phyloP scores from a whole-genome alignment of 2,113 vertebrate species.

The Muntiacus muntjak region DNA sequence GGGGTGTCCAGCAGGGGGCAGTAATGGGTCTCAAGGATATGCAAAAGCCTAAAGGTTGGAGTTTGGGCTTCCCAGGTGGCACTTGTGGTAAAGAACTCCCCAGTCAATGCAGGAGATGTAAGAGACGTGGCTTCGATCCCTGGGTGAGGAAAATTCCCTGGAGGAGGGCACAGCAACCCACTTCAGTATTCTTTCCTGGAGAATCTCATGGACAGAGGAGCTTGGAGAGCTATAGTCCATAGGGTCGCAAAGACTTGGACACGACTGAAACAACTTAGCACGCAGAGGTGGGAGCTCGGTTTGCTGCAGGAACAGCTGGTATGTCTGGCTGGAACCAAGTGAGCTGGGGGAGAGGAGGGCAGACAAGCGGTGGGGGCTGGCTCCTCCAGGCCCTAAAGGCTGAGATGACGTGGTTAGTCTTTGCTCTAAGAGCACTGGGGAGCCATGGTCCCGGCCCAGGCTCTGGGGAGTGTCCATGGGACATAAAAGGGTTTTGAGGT shows the following conservation, averaged over 20 bases:
- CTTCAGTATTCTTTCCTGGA: not conserved
- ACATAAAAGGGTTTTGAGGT: not conserved
- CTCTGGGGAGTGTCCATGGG: not conserved
- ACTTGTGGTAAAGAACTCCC: not conserved
- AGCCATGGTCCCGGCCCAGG: not conserved
- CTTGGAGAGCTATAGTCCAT: not conserved
- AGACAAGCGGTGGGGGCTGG: rapidly evolving
- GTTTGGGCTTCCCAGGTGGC: not conserved
- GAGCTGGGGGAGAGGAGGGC: no score
- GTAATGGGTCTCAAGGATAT: rapidly evolving
- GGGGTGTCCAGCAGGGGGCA: not conserved
- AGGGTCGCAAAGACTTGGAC: not conserved
- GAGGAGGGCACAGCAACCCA: not conserved
- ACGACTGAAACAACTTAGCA: not conserved
- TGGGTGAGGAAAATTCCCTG: not conserved
- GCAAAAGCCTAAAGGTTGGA: not conserved
- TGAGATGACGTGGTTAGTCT: not conserved
- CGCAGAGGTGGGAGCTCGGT: not conserved
- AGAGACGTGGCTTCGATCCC: not conserved
- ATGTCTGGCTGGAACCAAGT: not conserved
- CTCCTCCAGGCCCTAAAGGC: not conserved
- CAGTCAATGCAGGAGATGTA: not conserved
- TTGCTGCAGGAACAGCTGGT: constrained; percentile 11
- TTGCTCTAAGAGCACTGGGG: not conserved
- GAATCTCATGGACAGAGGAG: not conserved